These are phyloP conservation scores for Cinara cedri DNA, from an alignment of 2,888 invertebrate species.

Conservation along the genomic window DNA sequence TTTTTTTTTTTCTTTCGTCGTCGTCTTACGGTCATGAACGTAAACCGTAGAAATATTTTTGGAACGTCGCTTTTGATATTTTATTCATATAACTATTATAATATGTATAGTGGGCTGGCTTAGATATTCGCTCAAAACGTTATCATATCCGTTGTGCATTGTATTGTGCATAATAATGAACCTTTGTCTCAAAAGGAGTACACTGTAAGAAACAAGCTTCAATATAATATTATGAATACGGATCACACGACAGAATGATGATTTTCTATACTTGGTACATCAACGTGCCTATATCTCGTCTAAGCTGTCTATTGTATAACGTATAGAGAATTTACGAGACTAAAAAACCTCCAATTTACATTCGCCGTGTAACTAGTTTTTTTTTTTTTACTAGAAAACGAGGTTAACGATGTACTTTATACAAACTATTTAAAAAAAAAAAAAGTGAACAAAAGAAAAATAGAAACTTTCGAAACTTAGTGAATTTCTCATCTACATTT, in stretches of 20 bases:
- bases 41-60: slow-evolving; percentile 21
- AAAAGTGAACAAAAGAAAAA: too few relatives aligned
- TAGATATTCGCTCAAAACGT: slow-evolving; percentile 44
- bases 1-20: neutral
- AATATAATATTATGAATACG: slow-evolving; percentile 12
- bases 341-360: neutral
- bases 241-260: slow-evolving; percentile 26
- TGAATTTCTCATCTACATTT: too few relatives aligned
- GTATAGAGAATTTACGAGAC: too few relatives aligned
- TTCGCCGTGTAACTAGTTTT: too few relatives aligned
- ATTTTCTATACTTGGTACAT: neutral
- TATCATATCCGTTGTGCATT: slow-evolving; percentile 40
- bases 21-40: neutral
- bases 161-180: slow-evolving; percentile 47
- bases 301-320: neutral
- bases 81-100: too few relatives aligned
- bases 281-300: neutral
- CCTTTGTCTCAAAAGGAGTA: slow-evolving; percentile 22
- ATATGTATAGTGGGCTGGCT: neutral
- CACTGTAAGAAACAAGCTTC: neutral
- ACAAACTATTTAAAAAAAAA: too few relatives aligned
- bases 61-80: slow-evolving; percentile 40
- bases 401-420: too few relatives aligned
- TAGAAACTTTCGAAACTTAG: too few relatives aligned
- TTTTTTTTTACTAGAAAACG: too few relatives aligned